phyloP scores from a whole-genome alignment of 2,888 invertebrate genomes.

The Pterobdella sp. region DNA sequence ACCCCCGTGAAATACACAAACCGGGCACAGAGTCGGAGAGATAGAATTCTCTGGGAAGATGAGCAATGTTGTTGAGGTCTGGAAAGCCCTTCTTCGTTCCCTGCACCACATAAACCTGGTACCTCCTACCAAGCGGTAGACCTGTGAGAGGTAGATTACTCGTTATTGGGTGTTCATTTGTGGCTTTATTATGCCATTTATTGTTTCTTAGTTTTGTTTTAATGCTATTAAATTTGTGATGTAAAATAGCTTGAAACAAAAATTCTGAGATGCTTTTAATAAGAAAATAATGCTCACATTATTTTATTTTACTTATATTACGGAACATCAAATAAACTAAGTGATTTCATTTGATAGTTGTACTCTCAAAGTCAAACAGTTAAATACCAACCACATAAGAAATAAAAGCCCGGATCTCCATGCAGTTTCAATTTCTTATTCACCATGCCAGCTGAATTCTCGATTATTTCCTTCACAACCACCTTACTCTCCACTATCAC shows the following conservation, averaged over 20 bases:
- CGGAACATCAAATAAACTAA: no score
- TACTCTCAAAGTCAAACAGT: no score
- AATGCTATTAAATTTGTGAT: no score
- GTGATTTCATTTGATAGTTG: no score
- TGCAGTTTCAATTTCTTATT: no score
- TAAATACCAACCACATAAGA: no score
- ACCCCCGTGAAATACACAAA: no score
- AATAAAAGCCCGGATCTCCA: no score
- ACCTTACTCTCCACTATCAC: background rate
- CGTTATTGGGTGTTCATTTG: background rate
- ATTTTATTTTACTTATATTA: no score
- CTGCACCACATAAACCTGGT: background rate
- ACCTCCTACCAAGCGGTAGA: background rate
- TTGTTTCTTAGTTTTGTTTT: background rate
- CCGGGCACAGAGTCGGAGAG: background rate
- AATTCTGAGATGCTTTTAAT: no score
- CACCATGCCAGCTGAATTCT: background rate
- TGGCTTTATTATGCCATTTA: background rate
- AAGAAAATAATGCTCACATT: no score
- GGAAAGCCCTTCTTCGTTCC: slow-evolving; percentile 14
- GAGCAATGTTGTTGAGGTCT: background rate
- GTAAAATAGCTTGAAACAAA: no score
- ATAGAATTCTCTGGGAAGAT: background rate
- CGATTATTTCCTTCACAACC: background rate
- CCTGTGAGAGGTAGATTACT: background rate